Evolutionary conservation across 2,888 invertebrate genomes (phyloP).

Genomic region (Carcina quercana): DNA sequence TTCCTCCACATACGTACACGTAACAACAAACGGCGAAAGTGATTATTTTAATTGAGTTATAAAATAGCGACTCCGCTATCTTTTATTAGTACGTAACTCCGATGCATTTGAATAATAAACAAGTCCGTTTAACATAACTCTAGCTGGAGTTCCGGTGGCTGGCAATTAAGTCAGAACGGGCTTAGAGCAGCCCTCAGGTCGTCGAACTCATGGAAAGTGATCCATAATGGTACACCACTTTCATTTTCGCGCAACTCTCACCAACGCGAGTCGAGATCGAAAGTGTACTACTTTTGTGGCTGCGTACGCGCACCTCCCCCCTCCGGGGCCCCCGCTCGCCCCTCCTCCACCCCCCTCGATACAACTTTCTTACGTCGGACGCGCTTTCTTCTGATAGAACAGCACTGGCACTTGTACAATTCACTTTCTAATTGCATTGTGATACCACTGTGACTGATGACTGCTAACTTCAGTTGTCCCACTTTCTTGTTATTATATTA

Average conservation of each 20-base stretch:
- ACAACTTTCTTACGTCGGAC: constrained; percentile 62
- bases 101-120: constrained; percentile 6
- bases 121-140: constrained; percentile 9
- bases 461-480: constrained; percentile 47
- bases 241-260: constrained; percentile 78
- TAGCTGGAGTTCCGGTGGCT: constrained; percentile 23
- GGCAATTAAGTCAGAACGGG: constrained; percentile 45
- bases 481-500: no score
- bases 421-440: constrained; percentile 73
- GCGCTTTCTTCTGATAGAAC: constrained; percentile 62
- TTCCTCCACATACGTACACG: no score
- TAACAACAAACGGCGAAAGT: no score
- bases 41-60: background rate
- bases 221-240: constrained; percentile 74
- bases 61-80: constrained; percentile 4
- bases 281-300: constrained; percentile 68
- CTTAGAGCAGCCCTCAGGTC: constrained; percentile 49
- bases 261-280: constrained; percentile 65
- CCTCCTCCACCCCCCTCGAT: constrained; percentile 23
- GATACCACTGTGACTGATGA: constrained; percentile 54
- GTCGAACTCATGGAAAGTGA: constrained; percentile 70
- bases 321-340: constrained; percentile 23
- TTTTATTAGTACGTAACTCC: constrained; percentile 7
- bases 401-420: constrained; percentile 56
- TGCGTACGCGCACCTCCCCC: constrained; percentile 59